Evolutionary conservation across 2,888 invertebrate genomes (phyloP).

Genomic region (Cantharis flavilabris): DNA sequence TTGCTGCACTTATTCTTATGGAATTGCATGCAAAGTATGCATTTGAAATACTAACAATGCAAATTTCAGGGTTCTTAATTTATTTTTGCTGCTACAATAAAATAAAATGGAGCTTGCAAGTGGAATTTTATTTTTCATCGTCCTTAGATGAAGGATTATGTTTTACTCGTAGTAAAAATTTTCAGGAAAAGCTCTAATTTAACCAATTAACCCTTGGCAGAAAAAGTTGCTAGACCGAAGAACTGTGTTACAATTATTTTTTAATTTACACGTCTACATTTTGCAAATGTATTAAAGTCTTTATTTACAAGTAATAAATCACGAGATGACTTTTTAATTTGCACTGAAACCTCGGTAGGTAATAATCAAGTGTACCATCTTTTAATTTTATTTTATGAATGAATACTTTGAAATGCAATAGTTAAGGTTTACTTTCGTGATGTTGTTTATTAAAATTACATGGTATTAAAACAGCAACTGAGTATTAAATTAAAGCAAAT

Average conservation of each 20-base stretch:
- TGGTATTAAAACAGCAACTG: background rate
- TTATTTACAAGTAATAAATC: background rate
- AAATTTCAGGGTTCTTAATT: background rate
- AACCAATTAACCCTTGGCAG: background rate
- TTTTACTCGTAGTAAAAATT: background rate
- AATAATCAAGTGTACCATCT: background rate
- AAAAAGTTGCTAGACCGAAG: background rate
- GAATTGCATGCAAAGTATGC: background rate
- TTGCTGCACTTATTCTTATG: background rate
- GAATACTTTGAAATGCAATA: background rate
- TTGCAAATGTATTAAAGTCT: background rate
- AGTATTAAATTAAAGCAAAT: background rate
- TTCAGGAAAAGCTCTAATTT: background rate
- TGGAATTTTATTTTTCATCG: background rate
- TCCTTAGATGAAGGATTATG: background rate
- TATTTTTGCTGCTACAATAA: background rate
- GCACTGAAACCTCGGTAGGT: background rate
- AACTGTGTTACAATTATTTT: background rate
- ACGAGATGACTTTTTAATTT: background rate
- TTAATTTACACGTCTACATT: background rate
- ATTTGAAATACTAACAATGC: background rate
- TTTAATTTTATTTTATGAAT: background rate
- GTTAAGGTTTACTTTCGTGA: background rate
- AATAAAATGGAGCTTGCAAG: background rate
- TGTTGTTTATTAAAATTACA: background rate